Base-by-base conservation (phyloP, 30 jellyfish, hydroid and myxozoan species). In the Haliclystus octoradiatus region DNA sequence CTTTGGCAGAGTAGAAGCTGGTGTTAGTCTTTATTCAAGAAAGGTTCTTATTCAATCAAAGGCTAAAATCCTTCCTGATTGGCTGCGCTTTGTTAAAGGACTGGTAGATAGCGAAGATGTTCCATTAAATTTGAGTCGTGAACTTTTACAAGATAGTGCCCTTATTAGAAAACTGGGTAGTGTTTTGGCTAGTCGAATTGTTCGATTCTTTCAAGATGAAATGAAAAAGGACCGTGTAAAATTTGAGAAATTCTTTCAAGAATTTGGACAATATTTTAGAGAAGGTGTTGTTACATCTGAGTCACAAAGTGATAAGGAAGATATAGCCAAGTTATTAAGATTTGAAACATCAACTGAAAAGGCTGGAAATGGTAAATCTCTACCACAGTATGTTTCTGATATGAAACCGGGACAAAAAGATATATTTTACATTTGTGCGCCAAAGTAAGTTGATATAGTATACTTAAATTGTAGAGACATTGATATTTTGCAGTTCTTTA, bases 81-180 rank as follows among this genome's bases (percentile, higher is more conserved):
- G 98, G 98, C 68, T 89, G 19, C 89, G 98, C 9, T 89, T 89
- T 61, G 62, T 89, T 72, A 85, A 92, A 52, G 98, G 98, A 1
- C 93, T 89, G 2, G 98, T 89, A 24, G 98, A 89, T 74, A 89
- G 98, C 50, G 98, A 89, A 70, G 98, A 89, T 33, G 80, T 89
- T 1, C 98, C 98, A 9, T 75, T 89, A 83, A 89, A 89, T 53
- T 52, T 89, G 62, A 89, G 98, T 72, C 77, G 98, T 13, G 98
- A 89, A 68, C 84, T 89, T n/a, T 63, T 89, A 26, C 98, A 89
- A 68, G 95, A 89, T 57, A 81, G 98, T 62, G 95, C 98, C 0
- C 67, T 89, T 28, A 75, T 89, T 2, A 85, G 64, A 53, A 89
- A 89, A 51, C 72, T 89, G 13, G 75, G 87, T 66, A 72, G 85